Conservation (phyloP, 2,888 invertebrate genomes). For the Andrena dorsata region DNA sequence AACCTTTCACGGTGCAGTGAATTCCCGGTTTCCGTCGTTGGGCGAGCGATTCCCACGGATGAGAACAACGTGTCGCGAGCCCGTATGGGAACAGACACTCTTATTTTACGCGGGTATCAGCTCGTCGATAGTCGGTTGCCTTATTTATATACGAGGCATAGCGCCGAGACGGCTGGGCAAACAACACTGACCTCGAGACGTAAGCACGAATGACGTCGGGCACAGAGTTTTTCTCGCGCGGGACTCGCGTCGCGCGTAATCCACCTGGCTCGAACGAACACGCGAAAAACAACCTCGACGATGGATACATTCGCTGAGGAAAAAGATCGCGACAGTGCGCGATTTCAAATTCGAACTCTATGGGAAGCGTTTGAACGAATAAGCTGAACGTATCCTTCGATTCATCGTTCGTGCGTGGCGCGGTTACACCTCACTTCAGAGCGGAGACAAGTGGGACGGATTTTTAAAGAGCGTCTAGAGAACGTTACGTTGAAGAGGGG, state of each 20-base stretch:
- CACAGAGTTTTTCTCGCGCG: slow-evolving; percentile 21
- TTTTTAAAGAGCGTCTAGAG: neutral
- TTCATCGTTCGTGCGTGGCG: neutral
- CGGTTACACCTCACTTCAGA: neutral
- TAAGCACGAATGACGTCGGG: slow-evolving; percentile 30
- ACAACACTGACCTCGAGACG: slow-evolving; percentile 62
- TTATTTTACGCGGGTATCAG: slow-evolving; percentile 29
- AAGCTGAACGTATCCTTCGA: slow-evolving; percentile 11
- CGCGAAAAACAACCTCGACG: neutral
- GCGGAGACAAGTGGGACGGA: neutral
- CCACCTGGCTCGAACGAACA: neutral
- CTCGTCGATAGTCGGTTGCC: slow-evolving; percentile 25
- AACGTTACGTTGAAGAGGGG: neutral
- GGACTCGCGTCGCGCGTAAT: neutral
- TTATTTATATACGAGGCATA: slow-evolving; percentile 29
- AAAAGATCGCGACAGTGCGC: slow-evolving; percentile 10
- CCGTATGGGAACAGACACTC: neutral
- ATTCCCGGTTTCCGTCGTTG: slow-evolving; percentile 22
- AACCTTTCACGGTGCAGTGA: slow-evolving; percentile 54
- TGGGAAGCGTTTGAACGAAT: slow-evolving; percentile 2
- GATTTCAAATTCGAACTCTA: neutral
- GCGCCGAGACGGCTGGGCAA: slow-evolving; percentile 59
- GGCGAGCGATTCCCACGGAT: slow-evolving; percentile 52
- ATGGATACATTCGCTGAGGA: neutral
- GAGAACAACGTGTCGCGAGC: neutral